These are phyloP conservation scores for Bathynomus jamesi DNA, from an alignment of 1,140 invertebrate genomes.

Conservation along the genomic window DNA sequence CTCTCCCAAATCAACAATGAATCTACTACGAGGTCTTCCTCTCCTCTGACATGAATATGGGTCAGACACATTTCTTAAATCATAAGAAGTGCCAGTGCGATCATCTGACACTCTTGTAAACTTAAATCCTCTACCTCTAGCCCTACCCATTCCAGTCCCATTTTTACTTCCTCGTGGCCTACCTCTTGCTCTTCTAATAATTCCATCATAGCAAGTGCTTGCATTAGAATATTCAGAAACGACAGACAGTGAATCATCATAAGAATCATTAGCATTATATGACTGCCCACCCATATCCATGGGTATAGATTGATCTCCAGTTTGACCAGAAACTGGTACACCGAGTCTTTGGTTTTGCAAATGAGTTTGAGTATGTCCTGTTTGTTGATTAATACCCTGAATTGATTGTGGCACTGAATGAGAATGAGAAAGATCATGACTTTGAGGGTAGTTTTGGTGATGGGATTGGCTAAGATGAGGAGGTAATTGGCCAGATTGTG, in stretches of 20 bases:
- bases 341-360: neutral
- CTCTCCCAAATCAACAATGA: conserved; percentile 36
- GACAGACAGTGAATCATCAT: conserved; percentile 12
- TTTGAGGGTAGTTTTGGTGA: neutral
- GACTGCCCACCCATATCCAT: conserved; percentile 3
- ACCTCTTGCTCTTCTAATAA: conserved; percentile 28
- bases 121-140: conserved; percentile 21
- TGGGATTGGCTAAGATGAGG: neutral
- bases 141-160: conserved; percentile 26
- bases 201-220: conserved; percentile 14
- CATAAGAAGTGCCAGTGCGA: conserved; percentile 26
- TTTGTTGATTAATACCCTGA: neutral
- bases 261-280: conserved; percentile 14
- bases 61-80: conserved; percentile 33
- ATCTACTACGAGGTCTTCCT: conserved; percentile 29
- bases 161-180: conserved; percentile 35
- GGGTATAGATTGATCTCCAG: neutral
- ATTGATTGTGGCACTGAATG: neutral
- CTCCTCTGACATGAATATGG: conserved; percentile 26
- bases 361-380: neutral
- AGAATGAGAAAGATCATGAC: neutral
- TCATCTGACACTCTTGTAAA: conserved; percentile 22
- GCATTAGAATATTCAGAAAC: conserved; percentile 14
- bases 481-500: neutral
- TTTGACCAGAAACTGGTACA: neutral